Conservation (phyloP, 2,888 invertebrate genomes). For the Lumbricus terrestris region DNA sequence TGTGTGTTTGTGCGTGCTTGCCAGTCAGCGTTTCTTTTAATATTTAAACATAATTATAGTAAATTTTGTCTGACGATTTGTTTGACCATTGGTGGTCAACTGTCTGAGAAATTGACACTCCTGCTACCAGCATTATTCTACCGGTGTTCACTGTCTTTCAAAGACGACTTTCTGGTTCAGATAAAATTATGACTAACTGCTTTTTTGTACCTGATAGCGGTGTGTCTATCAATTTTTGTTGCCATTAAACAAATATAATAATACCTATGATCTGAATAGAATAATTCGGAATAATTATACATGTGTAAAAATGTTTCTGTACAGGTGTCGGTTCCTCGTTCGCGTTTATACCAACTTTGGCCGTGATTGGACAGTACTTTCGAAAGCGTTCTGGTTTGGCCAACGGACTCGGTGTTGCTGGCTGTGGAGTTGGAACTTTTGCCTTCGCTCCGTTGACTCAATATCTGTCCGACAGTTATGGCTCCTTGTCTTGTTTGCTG, state of each 20-base stretch:
- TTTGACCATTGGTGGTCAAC: too few species aligned
- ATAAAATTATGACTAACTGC: too few species aligned
- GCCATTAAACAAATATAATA: too few species aligned
- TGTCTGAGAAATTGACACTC: too few species aligned
- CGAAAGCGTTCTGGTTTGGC: constrained; percentile 42
- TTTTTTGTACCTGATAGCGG: too few species aligned
- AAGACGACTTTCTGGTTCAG: too few species aligned
- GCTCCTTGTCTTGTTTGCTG: constrained; percentile 25
- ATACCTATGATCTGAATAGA: too few species aligned
- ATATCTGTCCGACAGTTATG: constrained; percentile 30
- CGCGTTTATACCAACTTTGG: constrained; percentile 42
- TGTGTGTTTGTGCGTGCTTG: neutral
- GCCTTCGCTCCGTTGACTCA: constrained; percentile 38
- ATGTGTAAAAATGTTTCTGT: neutral
- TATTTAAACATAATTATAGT: neutral
- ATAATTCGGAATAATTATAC: too few species aligned
- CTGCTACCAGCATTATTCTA: neutral
- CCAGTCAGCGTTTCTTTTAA: neutral
- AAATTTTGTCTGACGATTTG: neutral
- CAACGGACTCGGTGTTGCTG: constrained; percentile 44
- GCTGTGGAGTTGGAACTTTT: constrained; percentile 43
- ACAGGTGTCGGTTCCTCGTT: constrained; percentile 44
- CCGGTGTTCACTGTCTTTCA: neutral
- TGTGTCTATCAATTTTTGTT: too few species aligned
- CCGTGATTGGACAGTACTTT: constrained; percentile 44